Evolutionary conservation across 1,140 invertebrate species (phyloP), one percentile per base, ranked within the genome.

Genomic region (Hypothenemus hampei): DNA sequence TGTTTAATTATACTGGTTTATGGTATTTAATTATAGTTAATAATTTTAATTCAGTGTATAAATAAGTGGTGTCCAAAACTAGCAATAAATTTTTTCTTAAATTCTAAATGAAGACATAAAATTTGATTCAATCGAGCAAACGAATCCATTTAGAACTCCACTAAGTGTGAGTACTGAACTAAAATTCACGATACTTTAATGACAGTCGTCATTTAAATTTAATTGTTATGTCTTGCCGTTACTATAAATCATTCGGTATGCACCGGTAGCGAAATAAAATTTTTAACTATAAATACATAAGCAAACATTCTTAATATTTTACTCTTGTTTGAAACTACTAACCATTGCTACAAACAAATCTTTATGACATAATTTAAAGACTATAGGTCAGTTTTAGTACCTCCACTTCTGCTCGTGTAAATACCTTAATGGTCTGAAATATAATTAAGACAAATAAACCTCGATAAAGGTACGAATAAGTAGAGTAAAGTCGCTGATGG

Each of bases 301-400:
- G 62, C 56, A 65, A 65, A 65, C 64, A 65, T 39, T 48, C 46
- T 63, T 60, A 61, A 64, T 64, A 65, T 62, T 64, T 65, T 61
- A 63, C 59, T 65, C 61, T 63, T 54, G 67, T 65, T 67, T 64
- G 65, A 67, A 66, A 48, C 49, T 58, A 65, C 67, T 69, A 69
- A 69, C 67, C 46, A 68, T 58, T 57, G 64, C 63, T 49, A 66
- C 67, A 69, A 69, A 69, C 67, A 69, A 57, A 49, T 45, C 40
- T 69, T 68, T 68, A 68, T 65, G 64, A 60, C 62, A 65, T 65
- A 68, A 63, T 69, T 66, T 66, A 69, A 62, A 61, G 56, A 62
- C 61, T 64, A 56, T 69, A 68, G 67, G 67, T 69, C 66, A 69
- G 67, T 67, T 68, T 69, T 69, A 67, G 60, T 68, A 65, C 63